A percentile compares a stretch with the other conserved stretches of the same genome.
Evolutionary conservation across 2,797 vertebrate species (phyloP).

Genomic region (Apogon hyalosoma): DNA sequence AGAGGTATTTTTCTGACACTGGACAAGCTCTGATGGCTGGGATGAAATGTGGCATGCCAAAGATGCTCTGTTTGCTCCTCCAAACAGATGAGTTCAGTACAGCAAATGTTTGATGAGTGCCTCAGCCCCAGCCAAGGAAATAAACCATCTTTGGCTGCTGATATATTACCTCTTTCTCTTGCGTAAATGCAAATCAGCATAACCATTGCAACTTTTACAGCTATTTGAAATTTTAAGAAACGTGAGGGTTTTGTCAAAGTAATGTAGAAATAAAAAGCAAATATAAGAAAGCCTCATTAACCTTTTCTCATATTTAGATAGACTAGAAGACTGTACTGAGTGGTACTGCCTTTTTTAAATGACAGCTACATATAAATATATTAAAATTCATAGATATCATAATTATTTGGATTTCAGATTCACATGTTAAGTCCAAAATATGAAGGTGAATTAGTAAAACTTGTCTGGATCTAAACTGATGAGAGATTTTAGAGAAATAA

Average conservation of each 20-base stretch:
- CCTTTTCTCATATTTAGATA: no score
- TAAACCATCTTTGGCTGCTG: slow-evolving; percentile 40
- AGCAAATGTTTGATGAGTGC: slow-evolving; percentile 65
- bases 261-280: neutral
- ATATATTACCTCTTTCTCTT: slow-evolving; percentile 21
- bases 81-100: slow-evolving; percentile 51
- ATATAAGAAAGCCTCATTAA: neutral
- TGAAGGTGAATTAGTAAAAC: no score
- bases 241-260: neutral
- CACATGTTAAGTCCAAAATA: no score
- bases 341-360: no score
- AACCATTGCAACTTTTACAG: slow-evolving; percentile 13
- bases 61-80: slow-evolving; percentile 51
- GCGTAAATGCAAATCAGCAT: slow-evolving; percentile 12
- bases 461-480: no score
- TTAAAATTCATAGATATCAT: no score
- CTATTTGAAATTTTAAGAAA: slow-evolving; percentile 10
- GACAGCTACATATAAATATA: no score
- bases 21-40: slow-evolving; percentile 32
- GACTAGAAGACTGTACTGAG: no score
- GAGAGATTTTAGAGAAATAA: no score
- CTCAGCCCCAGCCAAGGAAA: slow-evolving; percentile 45
- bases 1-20: slow-evolving; percentile 53
- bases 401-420: no score
- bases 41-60: slow-evolving; percentile 42